Evolutionary conservation across 2,113 vertebrate species (phyloP).

Genomic region (Dipodomys ordii): DNA sequence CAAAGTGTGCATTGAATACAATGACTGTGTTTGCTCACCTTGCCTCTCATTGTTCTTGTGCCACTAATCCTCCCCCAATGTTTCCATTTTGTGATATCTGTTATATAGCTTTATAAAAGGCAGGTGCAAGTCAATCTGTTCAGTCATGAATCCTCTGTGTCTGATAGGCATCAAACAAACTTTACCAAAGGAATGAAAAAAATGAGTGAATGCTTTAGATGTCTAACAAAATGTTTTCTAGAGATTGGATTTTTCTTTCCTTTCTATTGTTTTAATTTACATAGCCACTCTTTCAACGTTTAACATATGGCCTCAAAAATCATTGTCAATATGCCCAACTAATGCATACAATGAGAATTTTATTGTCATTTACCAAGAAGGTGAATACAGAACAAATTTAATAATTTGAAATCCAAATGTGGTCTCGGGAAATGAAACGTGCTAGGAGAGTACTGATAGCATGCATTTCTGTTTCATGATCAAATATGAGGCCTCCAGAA

Average conservation of each 20-base stretch:
- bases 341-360: slow-evolving; percentile 39
- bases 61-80: too few species aligned
- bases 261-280: slow-evolving; percentile 18
- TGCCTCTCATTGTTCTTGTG: too few species aligned
- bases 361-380: slow-evolving; percentile 1
- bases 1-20: too few species aligned
- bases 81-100: not conserved
- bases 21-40: too few species aligned
- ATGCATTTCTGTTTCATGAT: not conserved
- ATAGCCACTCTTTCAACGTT: not conserved
- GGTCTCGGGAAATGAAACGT: slow-evolving; percentile 30
- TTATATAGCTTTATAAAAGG: not conserved
- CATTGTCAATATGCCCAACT: not conserved
- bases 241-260: not conserved
- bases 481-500: slow-evolving; percentile 1
- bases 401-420: slow-evolving; percentile 4
- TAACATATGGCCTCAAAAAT: slow-evolving; percentile 23
- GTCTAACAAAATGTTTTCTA: not conserved
- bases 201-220: not conserved
- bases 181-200: not conserved
- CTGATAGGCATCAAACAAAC: not conserved
- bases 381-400: slow-evolving; percentile 35
- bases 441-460: not conserved
- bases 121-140: not conserved
- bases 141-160: not conserved